Evolutionary conservation across 1,140 invertebrate species (phyloP).

Genomic region (Dolichoris vasculosae): DNA sequence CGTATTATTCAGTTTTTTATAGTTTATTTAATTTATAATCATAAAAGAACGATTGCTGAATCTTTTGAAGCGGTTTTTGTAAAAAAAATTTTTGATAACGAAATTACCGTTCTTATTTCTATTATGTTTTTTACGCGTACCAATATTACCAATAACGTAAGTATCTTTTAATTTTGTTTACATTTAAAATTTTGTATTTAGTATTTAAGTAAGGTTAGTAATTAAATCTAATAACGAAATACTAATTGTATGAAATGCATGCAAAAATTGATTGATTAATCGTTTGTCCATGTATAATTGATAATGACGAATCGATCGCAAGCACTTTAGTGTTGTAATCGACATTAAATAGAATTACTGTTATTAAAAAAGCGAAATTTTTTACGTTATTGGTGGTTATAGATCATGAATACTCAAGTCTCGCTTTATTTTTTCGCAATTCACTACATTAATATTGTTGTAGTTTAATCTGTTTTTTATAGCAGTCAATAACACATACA

Average conservation of each 20-base stretch:
- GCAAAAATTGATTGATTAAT: background rate
- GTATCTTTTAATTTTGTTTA: too few relatives aligned
- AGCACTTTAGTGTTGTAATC: constrained; percentile 5
- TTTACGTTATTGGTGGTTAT: background rate
- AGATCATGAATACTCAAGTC: background rate
- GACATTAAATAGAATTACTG: constrained; percentile 8
- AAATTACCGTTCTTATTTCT: too few relatives aligned
- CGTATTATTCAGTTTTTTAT: too few relatives aligned
- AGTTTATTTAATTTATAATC: too few relatives aligned
- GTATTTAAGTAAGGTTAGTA: too few relatives aligned
- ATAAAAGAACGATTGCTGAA: too few relatives aligned
- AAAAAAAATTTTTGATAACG: too few relatives aligned
- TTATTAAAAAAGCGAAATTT: background rate
- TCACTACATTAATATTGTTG: background rate
- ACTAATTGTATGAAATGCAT: background rate
- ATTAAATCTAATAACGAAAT: background rate
- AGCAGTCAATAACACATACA: background rate
- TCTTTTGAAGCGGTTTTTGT: too few relatives aligned
- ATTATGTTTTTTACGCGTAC: too few relatives aligned
- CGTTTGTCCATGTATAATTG: background rate
- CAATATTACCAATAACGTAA: too few relatives aligned
- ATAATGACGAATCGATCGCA: constrained; percentile 19
- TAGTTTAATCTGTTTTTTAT: background rate
- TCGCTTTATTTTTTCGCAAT: background rate
- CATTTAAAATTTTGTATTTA: too few relatives aligned